phyloP scores from a whole-genome alignment of 1,140 invertebrate genomes.

The Globodera rostochiensis region DNA sequence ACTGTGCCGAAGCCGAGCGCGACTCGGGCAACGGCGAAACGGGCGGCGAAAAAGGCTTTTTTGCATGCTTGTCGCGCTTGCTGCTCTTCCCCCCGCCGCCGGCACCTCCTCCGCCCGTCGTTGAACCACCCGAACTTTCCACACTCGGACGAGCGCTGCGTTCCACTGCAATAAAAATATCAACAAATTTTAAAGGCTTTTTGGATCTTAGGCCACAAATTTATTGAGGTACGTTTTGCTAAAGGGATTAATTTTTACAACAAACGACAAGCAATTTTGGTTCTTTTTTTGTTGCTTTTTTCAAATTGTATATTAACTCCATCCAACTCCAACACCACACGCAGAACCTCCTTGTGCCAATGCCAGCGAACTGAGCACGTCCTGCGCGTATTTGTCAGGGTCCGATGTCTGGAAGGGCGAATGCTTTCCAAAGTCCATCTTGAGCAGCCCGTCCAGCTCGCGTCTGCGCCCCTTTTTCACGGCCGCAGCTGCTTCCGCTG shows the following conservation, averaged over 20 bases:
- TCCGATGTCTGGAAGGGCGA: constrained; percentile 46
- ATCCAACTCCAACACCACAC: neutral
- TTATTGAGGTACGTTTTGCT: constrained; percentile 7
- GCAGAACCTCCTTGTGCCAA: neutral
- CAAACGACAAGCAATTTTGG: neutral
- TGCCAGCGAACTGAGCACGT: constrained; percentile 34
- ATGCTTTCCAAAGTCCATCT: constrained; percentile 47
- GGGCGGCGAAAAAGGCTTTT: constrained; percentile 5
- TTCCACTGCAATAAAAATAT: constrained; percentile 17
- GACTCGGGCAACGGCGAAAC: constrained; percentile 15
- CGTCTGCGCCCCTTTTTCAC: constrained; percentile 35
- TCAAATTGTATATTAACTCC: no score
- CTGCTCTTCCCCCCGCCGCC: neutral
- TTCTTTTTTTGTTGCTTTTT: no score
- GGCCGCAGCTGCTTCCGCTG: neutral
- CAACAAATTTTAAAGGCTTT: neutral
- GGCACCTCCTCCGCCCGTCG: neutral
- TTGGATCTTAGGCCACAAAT: neutral
- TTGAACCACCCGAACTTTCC: constrained; percentile 17
- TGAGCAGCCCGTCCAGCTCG: constrained; percentile 41
- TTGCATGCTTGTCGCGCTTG: constrained; percentile 3
- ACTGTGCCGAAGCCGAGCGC: constrained; percentile 2
- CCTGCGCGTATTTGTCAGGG: constrained; percentile 36
- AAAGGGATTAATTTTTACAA: neutral
- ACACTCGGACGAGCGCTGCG: constrained; percentile 3